Base-by-base conservation (phyloP, 30 jellyfish, hydroid and myxozoan genomes). In the Pseudorhiza aurosa region DNA sequence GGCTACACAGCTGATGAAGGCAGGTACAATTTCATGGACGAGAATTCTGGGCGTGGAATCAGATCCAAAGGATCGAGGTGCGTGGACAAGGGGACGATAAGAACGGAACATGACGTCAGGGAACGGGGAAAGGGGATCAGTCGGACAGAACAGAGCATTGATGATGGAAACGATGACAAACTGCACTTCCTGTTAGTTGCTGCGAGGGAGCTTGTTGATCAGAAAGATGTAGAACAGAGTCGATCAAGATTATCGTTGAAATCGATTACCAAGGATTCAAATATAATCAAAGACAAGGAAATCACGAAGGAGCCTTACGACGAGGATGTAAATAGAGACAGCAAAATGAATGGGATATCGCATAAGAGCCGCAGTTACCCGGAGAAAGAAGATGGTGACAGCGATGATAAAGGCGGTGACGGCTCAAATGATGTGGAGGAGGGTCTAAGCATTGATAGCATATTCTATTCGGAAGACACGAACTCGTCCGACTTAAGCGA, bases 151-250 rank as follows among this genome's bases (percentile, higher is more conserved):
- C 6, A 19, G 14, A 36, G 36, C 5, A 39, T 39, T 12, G 12
- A 39, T 12, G 50, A 7, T 39, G 14, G 36, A 4, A 0, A 53
- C 11, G 81, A 58, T 26, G 72, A 63, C 70, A 84, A 84, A n/a
- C 43, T 84, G 27, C 87, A 84, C 75, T 59, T 84, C 37, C 81
- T 84, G 9, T 65, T 84, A 6, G 72, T 43, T 15, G 95, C 95
- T 33, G 95, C 95, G 51, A 58, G 59, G 58, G 88, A 84, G 57
- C 85, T 84, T 19, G 72, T 73, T 69, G 68, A 72, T 71, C 80
- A 72, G 46, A 72, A 82, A 19, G 82, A 82, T 29, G 10, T 65
- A 17, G 75, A 73, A 11, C 72, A 53, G 17, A 17, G 30, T 22
- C 37, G 58, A 24, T 28, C 51, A 1, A 56, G 86, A 21, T 44